phyloP scores from a whole-genome alignment of 1,140 invertebrate species.

The Heliconius hewitsoni region DNA sequence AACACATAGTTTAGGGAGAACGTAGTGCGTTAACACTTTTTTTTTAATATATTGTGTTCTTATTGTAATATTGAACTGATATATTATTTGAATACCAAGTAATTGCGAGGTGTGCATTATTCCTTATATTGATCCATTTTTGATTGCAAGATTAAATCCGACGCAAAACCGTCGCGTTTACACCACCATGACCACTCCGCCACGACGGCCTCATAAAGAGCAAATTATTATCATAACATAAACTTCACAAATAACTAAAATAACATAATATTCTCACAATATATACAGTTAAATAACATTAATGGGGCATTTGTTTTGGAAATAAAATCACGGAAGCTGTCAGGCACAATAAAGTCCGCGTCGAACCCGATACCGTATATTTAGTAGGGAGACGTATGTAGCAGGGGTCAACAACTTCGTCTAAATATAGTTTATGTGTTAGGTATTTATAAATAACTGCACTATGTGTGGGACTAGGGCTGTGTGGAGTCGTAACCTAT shows the following conservation, averaged over 20 bases:
- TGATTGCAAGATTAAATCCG: no score
- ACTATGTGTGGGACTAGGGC: slow-evolving; percentile 22
- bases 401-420: slow-evolving; percentile 42
- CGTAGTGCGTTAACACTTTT: no score
- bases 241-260: not conserved
- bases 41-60: no score
- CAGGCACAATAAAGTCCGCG: slow-evolving; percentile 19
- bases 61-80: no score
- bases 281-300: not conserved
- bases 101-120: no score
- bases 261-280: not conserved
- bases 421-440: slow-evolving; percentile 45
- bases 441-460: slow-evolving; percentile 41
- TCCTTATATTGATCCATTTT: no score
- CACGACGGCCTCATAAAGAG: no score
- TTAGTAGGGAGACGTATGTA: slow-evolving; percentile 21
- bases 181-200: no score
- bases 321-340: slow-evolving; percentile 20
- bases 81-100: no score
- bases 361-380: slow-evolving; percentile 24
- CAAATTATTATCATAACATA: not conserved
- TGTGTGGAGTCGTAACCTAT: not conserved
- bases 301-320: not conserved
- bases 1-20: no score
- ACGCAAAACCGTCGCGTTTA: no score